Base-by-base conservation (phyloP, 2,113 vertebrate species). In the Heterotis niloticus region DNA sequence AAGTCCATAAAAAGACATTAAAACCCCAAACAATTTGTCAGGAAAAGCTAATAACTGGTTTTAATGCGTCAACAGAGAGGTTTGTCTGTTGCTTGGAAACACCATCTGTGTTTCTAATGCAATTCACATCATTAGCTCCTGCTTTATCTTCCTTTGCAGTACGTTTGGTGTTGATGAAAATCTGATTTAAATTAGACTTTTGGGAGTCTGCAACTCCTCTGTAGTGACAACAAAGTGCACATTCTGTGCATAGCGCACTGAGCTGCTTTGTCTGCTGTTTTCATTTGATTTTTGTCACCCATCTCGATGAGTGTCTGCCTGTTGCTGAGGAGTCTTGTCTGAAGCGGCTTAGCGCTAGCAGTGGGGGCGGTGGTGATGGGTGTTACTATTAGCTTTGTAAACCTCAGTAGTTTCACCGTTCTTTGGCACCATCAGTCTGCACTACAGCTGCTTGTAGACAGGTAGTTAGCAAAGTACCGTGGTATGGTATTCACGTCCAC, bases 11-110 rank as follows among this genome's bases (percentile, higher is more conserved):
- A 82, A 86, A 85, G 81, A 85, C 71, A 68, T 51, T 60, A 74
- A 84, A 88, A 83, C 84, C 54, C 82, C 86, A 90, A 85, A 71
- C 84, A 84, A 84, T 92, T 90, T 91, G 86, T 90, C 85, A 87
- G 85, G 59, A 84, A 67, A 80, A 80, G 84, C 81, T 89, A 91
- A 90, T 90, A 90, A 86, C 88, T 71, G 65, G 68, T 84, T 85
- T 86, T 88, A 87, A 88, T 89, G 88, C 87, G 83, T 88, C 87
- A 84, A 80, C 73, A 51, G 84, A 83, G 87, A 83, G 84, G 76
- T 90, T 87, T 87, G 86, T 89, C 84, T 87, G 89, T 92, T 91
- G 90, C 91, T 88, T 87, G 88, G 90, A 85, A 89, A 92, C 88
- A 83, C 87, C 84, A 89, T 89, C 88, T 89, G 90, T 88, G 85